Conservation (phyloP, 2,888 invertebrate species). For the Drosophila fungiperda region DNA sequence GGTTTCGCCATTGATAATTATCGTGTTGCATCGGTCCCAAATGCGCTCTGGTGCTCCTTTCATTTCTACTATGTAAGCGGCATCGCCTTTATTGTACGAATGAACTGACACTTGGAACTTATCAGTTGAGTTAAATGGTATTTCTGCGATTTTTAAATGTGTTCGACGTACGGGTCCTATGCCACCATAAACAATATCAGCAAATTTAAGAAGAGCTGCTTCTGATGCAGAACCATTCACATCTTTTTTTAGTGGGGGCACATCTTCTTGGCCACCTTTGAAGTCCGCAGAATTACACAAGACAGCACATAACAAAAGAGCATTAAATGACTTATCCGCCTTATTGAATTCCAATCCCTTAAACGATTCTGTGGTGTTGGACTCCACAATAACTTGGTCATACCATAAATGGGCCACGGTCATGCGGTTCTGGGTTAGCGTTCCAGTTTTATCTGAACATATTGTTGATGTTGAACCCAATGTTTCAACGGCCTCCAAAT, state of each 20-base stretch:
- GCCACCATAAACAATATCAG: slow-evolving; percentile 95
- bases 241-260: slow-evolving; percentile 95
- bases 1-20: slow-evolving; percentile 92
- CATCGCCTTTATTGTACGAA: slow-evolving; percentile 95
- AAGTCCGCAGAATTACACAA: slow-evolving; percentile 99
- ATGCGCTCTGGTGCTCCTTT: slow-evolving; percentile 99
- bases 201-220: slow-evolving; percentile 95
- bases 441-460: slow-evolving; percentile 99
- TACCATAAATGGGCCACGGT: slow-evolving; percentile 99
- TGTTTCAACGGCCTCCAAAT: slow-evolving; percentile 99
- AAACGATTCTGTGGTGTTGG: slow-evolving; percentile 99
- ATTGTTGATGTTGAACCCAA: slow-evolving; percentile 99
- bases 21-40: slow-evolving; percentile 94
- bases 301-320: slow-evolving; percentile 95
- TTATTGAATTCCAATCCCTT: slow-evolving; percentile 95
- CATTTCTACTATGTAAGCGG: slow-evolving; percentile 95
- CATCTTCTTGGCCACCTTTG: slow-evolving; percentile 95
- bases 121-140: slow-evolving; percentile 97
- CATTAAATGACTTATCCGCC: slow-evolving; percentile 91
- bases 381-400: slow-evolving; percentile 98
- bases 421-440: slow-evolving; percentile 99
- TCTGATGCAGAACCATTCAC: slow-evolving; percentile 97
- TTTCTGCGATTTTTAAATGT: slow-evolving; percentile 94
- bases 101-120: slow-evolving; percentile 98
- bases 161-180: slow-evolving; percentile 91